Evolutionary conservation across 2,797 vertebrate genomes (phyloP), one percentile per base, ranked within the genome.

Genomic region (Mycteria americana): DNA sequence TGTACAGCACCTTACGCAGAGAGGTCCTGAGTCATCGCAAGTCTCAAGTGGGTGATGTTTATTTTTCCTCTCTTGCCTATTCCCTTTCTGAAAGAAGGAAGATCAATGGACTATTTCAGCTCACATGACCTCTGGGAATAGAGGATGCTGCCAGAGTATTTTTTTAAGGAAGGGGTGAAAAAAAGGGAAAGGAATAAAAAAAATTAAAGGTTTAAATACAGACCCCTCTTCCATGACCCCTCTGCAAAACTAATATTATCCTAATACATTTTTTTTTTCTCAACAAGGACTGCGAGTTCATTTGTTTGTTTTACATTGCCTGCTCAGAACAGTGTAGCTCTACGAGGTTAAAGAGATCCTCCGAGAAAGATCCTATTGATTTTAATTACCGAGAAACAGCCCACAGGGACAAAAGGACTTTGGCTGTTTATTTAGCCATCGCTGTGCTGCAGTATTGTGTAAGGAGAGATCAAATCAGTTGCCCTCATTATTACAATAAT

Each of bases 331-430:
- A 89, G 96, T 88, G 96, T 95, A 97, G 95, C 94, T 94, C 88
- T 95, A 97, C 97, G 97, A 97, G 98, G 98, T 98, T 98, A 98
- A 98, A 98, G 98, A 98, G 98, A 97, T 98, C 98, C 97, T 98
- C 98, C 28, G 98, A 98, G 98, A 98, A 99, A 98, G 98, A 99
- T 98, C 98, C 98, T 99, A 99, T 99, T 99, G 99, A 99, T 99
- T 99, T 99, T 99, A 99, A 99, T 99, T 99, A 99, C 99, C 96
- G 97, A 98, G 98, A 98, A 98, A 98, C 98, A 98, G 99, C 99
- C 99, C 98, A 97, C 97, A 98, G 98, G 99, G 98, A 99, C 99
- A 98, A 98, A 98, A 99, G 98, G 99, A 99, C 98, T 98, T 98
- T 98, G 98, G 97, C 98, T 99, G 98, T 99, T 99, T 99, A 99